Evolutionary conservation across 1,140 invertebrate species (phyloP).

Genomic region (Acromyrmex heyeri): DNA sequence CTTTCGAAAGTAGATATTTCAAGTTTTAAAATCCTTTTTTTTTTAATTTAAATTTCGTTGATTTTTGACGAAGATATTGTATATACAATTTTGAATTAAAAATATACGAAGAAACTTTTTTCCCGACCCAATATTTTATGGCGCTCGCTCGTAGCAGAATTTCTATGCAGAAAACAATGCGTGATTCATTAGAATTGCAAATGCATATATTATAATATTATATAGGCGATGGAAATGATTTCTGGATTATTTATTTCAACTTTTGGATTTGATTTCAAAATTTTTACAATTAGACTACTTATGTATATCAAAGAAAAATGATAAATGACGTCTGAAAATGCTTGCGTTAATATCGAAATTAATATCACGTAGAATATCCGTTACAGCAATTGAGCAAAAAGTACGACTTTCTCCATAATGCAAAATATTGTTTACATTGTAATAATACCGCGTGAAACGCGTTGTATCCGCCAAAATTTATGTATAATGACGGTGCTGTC

Average conservation of each 20-base stretch:
- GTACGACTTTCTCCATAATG: neutral
- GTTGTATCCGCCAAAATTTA: conserved; percentile 6
- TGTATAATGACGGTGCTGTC: conserved; percentile 35
- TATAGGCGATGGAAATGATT: neutral
- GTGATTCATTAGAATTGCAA: conserved; percentile 15
- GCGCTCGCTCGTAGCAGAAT: neutral
- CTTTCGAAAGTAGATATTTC: too few relatives aligned
- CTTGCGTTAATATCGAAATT: neutral
- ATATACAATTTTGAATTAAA: too few relatives aligned
- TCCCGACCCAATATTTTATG: neutral
- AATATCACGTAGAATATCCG: neutral
- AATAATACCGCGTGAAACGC: neutral
- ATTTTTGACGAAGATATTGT: too few relatives aligned
- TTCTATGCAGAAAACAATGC: neutral
- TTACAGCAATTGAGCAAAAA: neutral
- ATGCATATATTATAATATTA: neutral
- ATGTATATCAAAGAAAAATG: neutral
- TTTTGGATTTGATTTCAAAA: neutral
- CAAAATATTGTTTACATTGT: neutral
- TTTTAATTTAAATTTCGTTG: too few relatives aligned
- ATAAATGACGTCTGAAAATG: neutral
- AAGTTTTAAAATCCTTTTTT: too few relatives aligned
- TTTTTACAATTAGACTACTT: neutral
- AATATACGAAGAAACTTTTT: too few relatives aligned
- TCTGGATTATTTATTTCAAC: conserved; percentile 3